Base-by-base conservation (phyloP, 2,797 vertebrate genomes). In the Chaetodon trifasciatus region DNA sequence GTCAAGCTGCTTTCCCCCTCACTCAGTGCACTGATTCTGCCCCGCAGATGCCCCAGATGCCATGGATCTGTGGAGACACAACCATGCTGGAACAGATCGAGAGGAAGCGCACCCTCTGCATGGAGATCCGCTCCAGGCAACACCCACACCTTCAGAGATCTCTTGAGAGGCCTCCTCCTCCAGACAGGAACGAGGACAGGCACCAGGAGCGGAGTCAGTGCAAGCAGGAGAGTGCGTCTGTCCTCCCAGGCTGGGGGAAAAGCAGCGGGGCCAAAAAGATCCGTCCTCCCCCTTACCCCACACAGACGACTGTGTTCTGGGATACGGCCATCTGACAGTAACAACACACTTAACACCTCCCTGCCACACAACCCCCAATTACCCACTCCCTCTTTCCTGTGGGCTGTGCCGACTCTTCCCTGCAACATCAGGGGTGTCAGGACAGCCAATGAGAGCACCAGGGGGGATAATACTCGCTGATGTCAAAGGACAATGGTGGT, bases 61-160 rank as follows among this genome's bases (percentile, higher is more conserved):
- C 97, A 68, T 99, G 97, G 98, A 95, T 98, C 88, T 97, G 97
- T 86, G 97, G 97, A 74, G 98, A 99, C 94, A 97, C 96, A 90
- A 99, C 97, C 6, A 99, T 99, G 98, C 95, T 99, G 84, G 98
- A 99, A 86, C 98, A 98, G 95, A 99, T 99, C 73, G 98, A 99
- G 95, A 97, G 97, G 88, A 99, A 99, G 79, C 98, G 98, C 85
- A 97, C 96, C 86, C 96, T 99, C 84, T 99, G 98, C 93, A 96
- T 94, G 85, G 97, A 99, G 94, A 99, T 99, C 92, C 97, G 98
- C 92, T 97, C 97, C 86, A 96, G 97, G 66, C 97, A 98, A 90
- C 93, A 94, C 50, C 93, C 92, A 0, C 90, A 92, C 62, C 86
- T 94, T 35, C 94, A 94, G 86, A 88, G 64, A 64, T 89, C 74